Conservation (phyloP, 2,797 vertebrate genomes). For the Pipistrellus pygmaeus region DNA sequence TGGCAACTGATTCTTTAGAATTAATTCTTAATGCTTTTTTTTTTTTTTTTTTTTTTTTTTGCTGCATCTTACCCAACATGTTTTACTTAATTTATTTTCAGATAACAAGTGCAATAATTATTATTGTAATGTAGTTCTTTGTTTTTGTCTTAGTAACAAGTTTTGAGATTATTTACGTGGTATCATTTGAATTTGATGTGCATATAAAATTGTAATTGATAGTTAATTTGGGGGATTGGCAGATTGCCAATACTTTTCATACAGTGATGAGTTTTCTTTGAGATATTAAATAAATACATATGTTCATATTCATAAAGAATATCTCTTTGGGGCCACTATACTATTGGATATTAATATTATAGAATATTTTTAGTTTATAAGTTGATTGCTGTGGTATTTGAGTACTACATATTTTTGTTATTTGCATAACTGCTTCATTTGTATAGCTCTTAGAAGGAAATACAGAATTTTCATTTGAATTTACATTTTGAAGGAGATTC, state of each 20-base stretch:
- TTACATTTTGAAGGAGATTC: constrained; percentile 92
- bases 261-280: not conserved
- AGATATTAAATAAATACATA: not conserved
- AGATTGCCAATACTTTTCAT: not conserved
- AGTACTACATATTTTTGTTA: not conserved
- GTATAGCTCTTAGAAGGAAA: not conserved
- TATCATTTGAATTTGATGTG: not conserved
- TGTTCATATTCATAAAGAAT: not conserved
- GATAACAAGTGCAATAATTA: not conserved
- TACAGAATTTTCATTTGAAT: constrained; percentile 44
- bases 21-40: not conserved
- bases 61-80: not conserved
- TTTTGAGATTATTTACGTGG: not conserved
- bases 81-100: constrained; percentile 8
- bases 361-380: not conserved
- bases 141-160: not conserved
- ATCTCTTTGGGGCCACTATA: not conserved
- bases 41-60: constrained; percentile 37
- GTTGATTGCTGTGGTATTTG: not conserved
- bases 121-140: not conserved
- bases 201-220: not conserved
- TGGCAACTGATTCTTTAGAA: not conserved
- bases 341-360: not conserved
- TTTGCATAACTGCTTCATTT: not conserved
- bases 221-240: not conserved